Conservation (phyloP, 2,888 invertebrate genomes). For the Melinaea marsaeus region DNA sequence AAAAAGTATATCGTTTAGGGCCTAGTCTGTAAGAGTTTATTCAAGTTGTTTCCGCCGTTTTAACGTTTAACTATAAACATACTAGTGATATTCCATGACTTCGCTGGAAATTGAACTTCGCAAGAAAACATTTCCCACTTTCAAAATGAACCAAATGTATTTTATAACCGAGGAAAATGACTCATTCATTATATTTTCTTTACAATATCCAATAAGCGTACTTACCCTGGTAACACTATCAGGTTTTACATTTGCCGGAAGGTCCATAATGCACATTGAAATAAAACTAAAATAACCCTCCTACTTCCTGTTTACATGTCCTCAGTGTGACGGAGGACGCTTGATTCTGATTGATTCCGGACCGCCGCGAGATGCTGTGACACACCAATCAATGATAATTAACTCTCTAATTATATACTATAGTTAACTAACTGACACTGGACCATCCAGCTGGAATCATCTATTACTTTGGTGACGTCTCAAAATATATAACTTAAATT, state of each 20-base stretch:
- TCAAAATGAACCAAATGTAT: not conserved
- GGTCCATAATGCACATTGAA: conserved; percentile 2
- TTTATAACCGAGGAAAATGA: not conserved
- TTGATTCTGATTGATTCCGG: conserved; percentile 39
- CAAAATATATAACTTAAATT: too few species aligned
- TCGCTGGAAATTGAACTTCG: too few species aligned
- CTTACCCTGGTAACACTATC: conserved; percentile 31
- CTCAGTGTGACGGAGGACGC: conserved; percentile 30
- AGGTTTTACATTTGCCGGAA: conserved; percentile 9
- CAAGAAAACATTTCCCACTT: too few species aligned
- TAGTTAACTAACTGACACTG: conserved; percentile 19
- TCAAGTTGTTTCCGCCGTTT: too few species aligned
- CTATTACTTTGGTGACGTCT: too few species aligned
- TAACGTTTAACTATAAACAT: too few species aligned
- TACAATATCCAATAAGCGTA: not conserved
- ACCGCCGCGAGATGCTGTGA: conserved; percentile 41
- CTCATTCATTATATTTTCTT: not conserved
- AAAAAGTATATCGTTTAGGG: too few species aligned
- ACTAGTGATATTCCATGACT: too few species aligned
- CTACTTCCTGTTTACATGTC: conserved; percentile 37
- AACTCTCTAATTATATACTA: conserved; percentile 38
- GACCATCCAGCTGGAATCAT: conserved; percentile 8
- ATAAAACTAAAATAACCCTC: conserved; percentile 10
- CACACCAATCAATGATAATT: conserved; percentile 50
- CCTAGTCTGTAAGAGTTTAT: too few species aligned